Evolutionary conservation across 2,888 invertebrate genomes (phyloP), one percentile per base, ranked within the genome.

Genomic region (Lottia gigantea): DNA sequence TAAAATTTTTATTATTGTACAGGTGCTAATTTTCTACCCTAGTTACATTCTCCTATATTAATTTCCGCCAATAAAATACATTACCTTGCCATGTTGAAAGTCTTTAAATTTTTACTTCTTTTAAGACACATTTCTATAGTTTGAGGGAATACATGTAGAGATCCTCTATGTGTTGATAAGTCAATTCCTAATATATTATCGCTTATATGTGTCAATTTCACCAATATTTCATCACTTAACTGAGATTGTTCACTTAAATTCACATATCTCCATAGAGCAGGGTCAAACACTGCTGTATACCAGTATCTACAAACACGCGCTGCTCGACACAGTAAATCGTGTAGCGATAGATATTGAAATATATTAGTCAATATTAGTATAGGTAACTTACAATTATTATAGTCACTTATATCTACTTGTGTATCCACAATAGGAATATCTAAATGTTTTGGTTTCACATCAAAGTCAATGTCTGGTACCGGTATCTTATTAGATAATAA

Each of bases 81-180:
- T 68, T 73, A 83, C 83, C 82, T 80, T 68, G 77, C 77, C 15
- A 82, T 62, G 46, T 77, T 77, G 1, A 83, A 70, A 12, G 74
- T 73, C 47, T 74, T 72, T 14, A 83, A 63, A 64, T 75, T 71
- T 12, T 46, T 70, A 73, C 82, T 83, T 46, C 74, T 73, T 15
- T 74, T 70, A 40, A 81, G 67, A 8, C 80, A 73, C 11, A 66
- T 40, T 3, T 64, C 66, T 2, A 84, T 66, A 1, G 82, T 82
- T 15, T 73, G 64, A 67, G 74, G 75, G 0, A 81, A 76, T 7
- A 84, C 46, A 11, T 78, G 70, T 46, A 76, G 74, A 12, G 76
- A 67, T 46, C 74, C 74, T 15, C 79, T 78, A 64, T 83, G 81
- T 7, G 80, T 76, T 55, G 55, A 55, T 25, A 84, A 62, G 64